phyloP scores from a whole-genome alignment of 2,797 vertebrate species.

The Austrolebias charrua region DNA sequence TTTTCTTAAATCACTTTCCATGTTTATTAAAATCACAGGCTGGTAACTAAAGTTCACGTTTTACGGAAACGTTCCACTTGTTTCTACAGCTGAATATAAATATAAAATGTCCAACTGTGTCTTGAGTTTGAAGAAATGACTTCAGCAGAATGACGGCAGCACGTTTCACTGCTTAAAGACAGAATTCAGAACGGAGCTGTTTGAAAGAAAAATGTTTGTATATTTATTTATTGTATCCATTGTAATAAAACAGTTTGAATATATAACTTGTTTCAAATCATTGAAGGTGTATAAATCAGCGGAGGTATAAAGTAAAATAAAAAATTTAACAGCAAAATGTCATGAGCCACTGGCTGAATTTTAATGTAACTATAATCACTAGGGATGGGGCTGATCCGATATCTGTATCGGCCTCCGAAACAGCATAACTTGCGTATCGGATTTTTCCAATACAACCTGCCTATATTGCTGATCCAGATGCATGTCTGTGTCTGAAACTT shows the following conservation, averaged over 20 bases:
- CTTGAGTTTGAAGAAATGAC: background rate
- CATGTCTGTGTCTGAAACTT: too few relatives aligned
- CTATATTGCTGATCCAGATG: too few relatives aligned
- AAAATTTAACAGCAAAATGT: too few relatives aligned
- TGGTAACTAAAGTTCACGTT: background rate
- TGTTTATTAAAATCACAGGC: background rate
- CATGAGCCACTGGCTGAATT: too few relatives aligned
- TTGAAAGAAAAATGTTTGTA: too few relatives aligned
- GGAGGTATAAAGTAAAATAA: background rate
- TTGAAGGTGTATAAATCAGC: background rate
- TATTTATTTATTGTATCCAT: conserved; percentile 1
- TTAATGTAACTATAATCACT: too few relatives aligned
- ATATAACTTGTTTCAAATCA: background rate
- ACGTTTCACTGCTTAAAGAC: background rate
- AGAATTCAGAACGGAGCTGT: too few relatives aligned
- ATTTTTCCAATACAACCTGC: too few relatives aligned
- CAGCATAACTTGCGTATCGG: too few relatives aligned
- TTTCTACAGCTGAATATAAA: background rate
- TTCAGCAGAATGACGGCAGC: background rate
- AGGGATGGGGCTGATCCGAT: too few relatives aligned
- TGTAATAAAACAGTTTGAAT: background rate
- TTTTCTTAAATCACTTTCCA: background rate
- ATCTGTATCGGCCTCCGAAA: too few relatives aligned
- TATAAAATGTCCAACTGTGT: background rate
- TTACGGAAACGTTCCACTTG: too few relatives aligned